phyloP scores from a whole-genome alignment of 2,113 vertebrate genomes.

The Piprites chloris region DNA sequence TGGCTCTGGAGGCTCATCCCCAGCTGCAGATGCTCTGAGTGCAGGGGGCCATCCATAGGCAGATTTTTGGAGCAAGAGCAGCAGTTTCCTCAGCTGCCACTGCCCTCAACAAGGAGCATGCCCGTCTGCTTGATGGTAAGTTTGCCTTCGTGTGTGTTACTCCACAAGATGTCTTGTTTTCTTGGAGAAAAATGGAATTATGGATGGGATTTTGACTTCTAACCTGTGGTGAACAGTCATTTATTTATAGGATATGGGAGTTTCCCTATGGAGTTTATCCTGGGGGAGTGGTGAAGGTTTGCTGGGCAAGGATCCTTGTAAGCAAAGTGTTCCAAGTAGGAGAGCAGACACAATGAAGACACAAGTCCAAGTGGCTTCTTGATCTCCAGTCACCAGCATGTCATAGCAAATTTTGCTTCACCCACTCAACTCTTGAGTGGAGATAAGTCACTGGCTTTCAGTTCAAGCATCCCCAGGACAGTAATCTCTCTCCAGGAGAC shows the following conservation, averaged over 20 bases:
- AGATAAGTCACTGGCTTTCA: background rate
- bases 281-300: background rate
- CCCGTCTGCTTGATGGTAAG: background rate
- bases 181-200: background rate
- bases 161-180: background rate
- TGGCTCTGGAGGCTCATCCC: background rate
- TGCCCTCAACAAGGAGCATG: background rate
- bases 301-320: background rate
- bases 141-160: background rate
- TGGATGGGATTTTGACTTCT: background rate
- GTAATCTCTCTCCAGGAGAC: background rate
- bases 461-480: background rate
- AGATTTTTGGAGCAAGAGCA: background rate
- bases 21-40: background rate
- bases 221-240: background rate
- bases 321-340: background rate
- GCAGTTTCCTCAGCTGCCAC: background rate
- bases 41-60: too few relatives aligned
- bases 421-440: background rate
- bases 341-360: background rate
- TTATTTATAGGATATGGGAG: background rate
- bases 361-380: background rate
- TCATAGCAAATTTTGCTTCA: background rate
- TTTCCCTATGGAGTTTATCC: background rate
- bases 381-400: background rate